Percentiles rank a stretch among this genome's conserved stretches.
These are phyloP conservation scores for Fringilla coelebs DNA, from an alignment of 2,797 vertebrate genomes.

Conservation along the genomic window DNA sequence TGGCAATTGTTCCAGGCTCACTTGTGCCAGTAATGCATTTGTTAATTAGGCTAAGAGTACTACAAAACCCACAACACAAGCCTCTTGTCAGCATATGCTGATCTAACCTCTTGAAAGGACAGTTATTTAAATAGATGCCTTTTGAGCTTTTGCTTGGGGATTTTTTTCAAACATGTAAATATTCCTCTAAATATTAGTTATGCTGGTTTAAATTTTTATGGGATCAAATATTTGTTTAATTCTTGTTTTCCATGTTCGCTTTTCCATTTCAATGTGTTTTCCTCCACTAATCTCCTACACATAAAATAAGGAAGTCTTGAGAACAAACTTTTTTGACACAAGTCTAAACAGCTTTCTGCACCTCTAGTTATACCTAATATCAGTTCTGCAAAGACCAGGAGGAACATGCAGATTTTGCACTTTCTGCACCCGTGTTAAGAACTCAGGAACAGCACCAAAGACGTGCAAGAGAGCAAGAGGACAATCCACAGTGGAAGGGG, in stretches of 20 bases:
- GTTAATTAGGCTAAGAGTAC: slow-evolving; percentile 43
- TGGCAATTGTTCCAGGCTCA: slow-evolving; percentile 48
- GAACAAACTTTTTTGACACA: neutral
- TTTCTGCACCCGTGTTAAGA: neutral
- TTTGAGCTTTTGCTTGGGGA: neutral
- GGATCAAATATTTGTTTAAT: slow-evolving; percentile 52
- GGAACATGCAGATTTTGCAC: neutral
- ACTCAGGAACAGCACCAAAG: neutral
- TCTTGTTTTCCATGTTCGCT: neutral
- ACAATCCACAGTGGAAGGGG: neutral
- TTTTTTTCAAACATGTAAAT: slow-evolving; percentile 6
- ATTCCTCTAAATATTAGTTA: slow-evolving; percentile 40
- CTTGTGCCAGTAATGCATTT: neutral
- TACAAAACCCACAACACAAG: slow-evolving; percentile 31
- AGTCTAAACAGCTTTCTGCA: neutral
- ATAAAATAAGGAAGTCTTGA: neutral
- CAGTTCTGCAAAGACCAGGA: neutral
- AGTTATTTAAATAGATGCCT: neutral
- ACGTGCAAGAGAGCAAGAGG: neutral
- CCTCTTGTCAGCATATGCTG: slow-evolving; percentile 6
- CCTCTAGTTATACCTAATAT: neutral
- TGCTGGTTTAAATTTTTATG: slow-evolving; percentile 52
- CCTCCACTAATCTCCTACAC: neutral
- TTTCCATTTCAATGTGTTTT: neutral
- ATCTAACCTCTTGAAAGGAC: slow-evolving; percentile 21